Evolutionary conservation across 2,797 vertebrate species (phyloP).

Genomic region (Alosa sapidissima): DNA sequence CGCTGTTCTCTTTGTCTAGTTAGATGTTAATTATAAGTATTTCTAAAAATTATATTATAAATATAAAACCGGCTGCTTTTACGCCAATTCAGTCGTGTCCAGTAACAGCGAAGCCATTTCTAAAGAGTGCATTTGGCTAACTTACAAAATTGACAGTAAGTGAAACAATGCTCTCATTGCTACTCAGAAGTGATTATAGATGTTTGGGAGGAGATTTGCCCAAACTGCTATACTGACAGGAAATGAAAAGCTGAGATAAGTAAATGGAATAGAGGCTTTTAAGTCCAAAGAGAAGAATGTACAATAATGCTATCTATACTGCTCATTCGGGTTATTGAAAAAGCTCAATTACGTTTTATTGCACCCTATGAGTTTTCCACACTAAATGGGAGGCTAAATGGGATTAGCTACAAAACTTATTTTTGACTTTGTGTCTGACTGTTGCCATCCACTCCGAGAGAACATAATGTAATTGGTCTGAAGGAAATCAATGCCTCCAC

Average conservation of each 20-base stretch:
- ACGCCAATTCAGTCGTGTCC: background rate
- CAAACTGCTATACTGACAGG: constrained; percentile 39
- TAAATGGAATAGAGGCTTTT: constrained; percentile 44
- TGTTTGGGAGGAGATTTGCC: constrained; percentile 1
- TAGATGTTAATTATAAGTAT: background rate
- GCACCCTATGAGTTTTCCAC: constrained; percentile 48
- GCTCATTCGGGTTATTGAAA: constrained; percentile 60
- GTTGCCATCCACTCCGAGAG: constrained; percentile 28
- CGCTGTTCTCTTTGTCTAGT: constrained; percentile 22
- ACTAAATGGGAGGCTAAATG: constrained; percentile 46
- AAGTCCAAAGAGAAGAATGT: constrained; percentile 38
- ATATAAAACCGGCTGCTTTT: background rate
- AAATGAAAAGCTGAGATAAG: constrained; percentile 58
- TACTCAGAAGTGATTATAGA: background rate
- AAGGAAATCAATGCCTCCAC: constrained; percentile 29
- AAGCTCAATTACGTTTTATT: constrained; percentile 54
- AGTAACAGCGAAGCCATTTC: background rate
- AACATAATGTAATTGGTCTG: constrained; percentile 23
- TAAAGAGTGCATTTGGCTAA: background rate
- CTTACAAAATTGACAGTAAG: background rate
- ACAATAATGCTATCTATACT: constrained; percentile 52
- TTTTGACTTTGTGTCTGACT: constrained; percentile 24
- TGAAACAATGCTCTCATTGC: background rate
- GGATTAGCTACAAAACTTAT: constrained; percentile 45
- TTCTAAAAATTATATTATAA: too few relatives aligned